Conservation (phyloP, 2,113 vertebrate genomes). For the Paralichthys olivaceus region DNA sequence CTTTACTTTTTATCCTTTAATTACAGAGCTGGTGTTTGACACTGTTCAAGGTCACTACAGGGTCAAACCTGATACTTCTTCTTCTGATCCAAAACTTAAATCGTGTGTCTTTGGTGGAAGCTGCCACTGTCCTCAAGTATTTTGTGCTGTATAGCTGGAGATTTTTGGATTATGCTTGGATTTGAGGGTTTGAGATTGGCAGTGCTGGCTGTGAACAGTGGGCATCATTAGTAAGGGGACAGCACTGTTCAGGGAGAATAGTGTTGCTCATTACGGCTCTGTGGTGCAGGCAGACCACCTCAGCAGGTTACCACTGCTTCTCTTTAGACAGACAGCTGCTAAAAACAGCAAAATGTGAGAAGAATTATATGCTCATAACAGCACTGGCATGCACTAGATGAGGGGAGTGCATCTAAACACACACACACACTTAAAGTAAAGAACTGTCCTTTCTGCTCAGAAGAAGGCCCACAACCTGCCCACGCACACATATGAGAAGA, state of each 20-base stretch:
- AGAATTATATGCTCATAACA: constrained; percentile 14
- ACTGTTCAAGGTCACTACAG: constrained; percentile 57
- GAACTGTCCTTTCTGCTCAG: constrained; percentile 20
- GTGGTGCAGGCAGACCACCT: constrained; percentile 45
- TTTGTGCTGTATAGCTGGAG: neutral
- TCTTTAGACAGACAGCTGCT: constrained; percentile 37
- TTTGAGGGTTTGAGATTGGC: constrained; percentile 20
- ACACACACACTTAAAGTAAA: neutral
- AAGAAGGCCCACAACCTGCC: constrained; percentile 30
- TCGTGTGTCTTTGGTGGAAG: neutral
- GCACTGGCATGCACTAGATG: neutral
- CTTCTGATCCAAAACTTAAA: constrained; percentile 4
- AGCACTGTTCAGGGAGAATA: constrained; percentile 48
- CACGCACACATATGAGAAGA: constrained; percentile 39
- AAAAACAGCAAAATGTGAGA: constrained; percentile 35
- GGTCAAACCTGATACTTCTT: constrained; percentile 22
- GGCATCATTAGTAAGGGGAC: constrained; percentile 34
- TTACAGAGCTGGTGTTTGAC: neutral
- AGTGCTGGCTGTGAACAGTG: constrained; percentile 12
- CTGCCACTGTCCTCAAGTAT: too few relatives aligned
- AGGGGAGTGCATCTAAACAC: neutral
- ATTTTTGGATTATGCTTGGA: constrained; percentile 14
- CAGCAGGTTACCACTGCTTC: constrained; percentile 34
- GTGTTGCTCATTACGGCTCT: constrained; percentile 63
- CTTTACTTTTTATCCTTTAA: neutral